Evolutionary conservation across 2,888 invertebrate species (phyloP), one percentile per base, ranked within the genome.

Genomic region (Dascillus cervinus): DNA sequence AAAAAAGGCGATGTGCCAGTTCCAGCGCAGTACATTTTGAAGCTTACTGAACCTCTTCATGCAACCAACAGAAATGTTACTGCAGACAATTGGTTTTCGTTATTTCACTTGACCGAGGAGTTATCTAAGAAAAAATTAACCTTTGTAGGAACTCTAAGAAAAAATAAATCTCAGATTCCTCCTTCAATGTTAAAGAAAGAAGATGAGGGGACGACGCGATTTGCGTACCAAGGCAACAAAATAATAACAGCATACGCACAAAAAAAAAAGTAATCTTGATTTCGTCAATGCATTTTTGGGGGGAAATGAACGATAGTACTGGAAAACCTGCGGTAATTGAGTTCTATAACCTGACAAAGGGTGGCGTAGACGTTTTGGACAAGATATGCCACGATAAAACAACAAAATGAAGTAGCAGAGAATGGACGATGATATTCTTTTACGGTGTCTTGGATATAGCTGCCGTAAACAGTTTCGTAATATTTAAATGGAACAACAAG

Each of bases 161-260:
- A 39, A n/a, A 39, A 49, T 15, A 49, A 47, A 37, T 22, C 37
- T 8, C 9, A 24, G 11, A 24, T 24, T 4, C 24, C 24, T 24
- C 11, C n/a, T n/a, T n/a, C n/a, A n/a, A n/a, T 24, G n/a, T 11
- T 24, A 13, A 24, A 12, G 10, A 4, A 11, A 24, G 10, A n/a
- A 12, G 12, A 8, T 11, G 9, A 11, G 3, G 10, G 8, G 8
- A 5, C 24, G 8, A 9, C 11, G 3, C 11, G 11, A 11, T 9
- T 24, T 3, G 11, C 13, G 24, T 24, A 9, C 11, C 9, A 24
- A 9, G 3, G 3, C 3, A 11, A 24, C 4, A 24, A 3, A 24
- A 24, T 11, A 8, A 5, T 24, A 11, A 11, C 13, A 4, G 11
- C 24, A 11, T 24, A 24, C n/a, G 12, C 11, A 11, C 3, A 11